A percentile compares a stretch with the other conserved stretches of the same genome.
phyloP scores from a whole-genome alignment of 2,888 invertebrate genomes.

The Euspilapteryx auroguttella region DNA sequence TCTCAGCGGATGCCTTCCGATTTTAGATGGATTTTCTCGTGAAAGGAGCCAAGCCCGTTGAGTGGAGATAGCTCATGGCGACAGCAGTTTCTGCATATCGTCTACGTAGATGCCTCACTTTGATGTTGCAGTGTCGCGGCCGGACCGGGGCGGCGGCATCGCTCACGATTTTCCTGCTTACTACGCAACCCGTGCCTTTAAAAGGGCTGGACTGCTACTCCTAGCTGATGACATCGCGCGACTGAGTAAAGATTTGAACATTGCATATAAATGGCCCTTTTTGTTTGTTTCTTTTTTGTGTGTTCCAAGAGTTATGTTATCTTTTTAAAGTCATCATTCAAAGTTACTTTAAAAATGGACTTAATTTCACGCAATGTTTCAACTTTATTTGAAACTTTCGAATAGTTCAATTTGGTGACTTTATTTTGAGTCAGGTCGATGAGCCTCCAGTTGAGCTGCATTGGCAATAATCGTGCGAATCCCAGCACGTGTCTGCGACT shows the following conservation, averaged over 20 bases:
- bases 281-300: too few relatives aligned
- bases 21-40: too few relatives aligned
- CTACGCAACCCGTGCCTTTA: constrained; percentile 21
- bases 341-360: too few relatives aligned
- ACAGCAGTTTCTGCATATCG: constrained; percentile 6
- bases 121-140: constrained; percentile 20
- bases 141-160: constrained; percentile 29
- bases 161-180: constrained; percentile 43
- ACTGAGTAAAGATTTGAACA: constrained; percentile 4
- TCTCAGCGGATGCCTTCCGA: too few relatives aligned
- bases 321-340: too few relatives aligned
- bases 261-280: constrained; percentile 2
- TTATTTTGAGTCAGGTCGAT: background rate
- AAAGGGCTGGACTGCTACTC: constrained; percentile 13
- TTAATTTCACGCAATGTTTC: too few relatives aligned
- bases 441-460: constrained; percentile 1
- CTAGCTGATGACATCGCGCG: constrained; percentile 5
- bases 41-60: background rate
- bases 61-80: background rate
- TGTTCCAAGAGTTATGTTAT: too few relatives aligned
- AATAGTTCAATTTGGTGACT: too few relatives aligned
- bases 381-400: too few relatives aligned
- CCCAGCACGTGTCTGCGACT: background rate
- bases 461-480: constrained; percentile 1
- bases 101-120: constrained; percentile 19